Evolutionary conservation across 2,888 invertebrate species (phyloP).

Genomic region (Altica lythri): DNA sequence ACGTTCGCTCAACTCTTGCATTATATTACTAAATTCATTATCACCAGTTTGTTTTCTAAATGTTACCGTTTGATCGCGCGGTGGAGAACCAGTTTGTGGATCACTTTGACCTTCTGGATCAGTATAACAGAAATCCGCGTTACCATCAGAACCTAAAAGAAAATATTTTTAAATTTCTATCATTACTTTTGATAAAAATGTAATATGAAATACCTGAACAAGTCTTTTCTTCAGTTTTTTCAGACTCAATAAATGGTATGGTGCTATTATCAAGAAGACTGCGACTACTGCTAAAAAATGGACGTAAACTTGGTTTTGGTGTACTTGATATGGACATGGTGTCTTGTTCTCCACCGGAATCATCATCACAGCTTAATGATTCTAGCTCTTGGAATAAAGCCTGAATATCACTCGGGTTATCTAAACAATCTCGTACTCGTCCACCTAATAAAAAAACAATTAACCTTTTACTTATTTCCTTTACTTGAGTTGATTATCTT

Average conservation of each 20-base stretch:
- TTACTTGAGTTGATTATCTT: not conserved
- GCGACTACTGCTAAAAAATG: conserved; percentile 91
- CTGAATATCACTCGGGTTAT: conserved; percentile 87
- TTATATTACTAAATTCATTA: conserved; percentile 47
- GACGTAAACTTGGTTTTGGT: conserved; percentile 93
- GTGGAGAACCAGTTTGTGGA: conserved; percentile 63
- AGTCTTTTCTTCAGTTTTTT: conserved; percentile 43
- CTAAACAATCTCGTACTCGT: conserved; percentile 63
- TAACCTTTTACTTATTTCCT: not conserved
- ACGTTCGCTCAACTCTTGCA: conserved; percentile 55
- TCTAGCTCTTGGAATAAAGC: conserved; percentile 95
- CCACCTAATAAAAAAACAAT: conserved; percentile 50
- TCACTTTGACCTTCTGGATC: conserved; percentile 74
- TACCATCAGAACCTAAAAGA: conserved; percentile 60
- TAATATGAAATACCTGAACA: conserved; percentile 30
- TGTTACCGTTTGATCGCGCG: conserved; percentile 58
- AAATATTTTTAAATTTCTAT: too few relatives aligned
- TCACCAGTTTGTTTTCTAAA: conserved; percentile 46
- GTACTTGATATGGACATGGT: conserved; percentile 96
- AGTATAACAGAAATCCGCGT: conserved; percentile 62
- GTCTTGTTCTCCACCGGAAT: conserved; percentile 94
- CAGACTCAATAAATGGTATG: conserved; percentile 47
- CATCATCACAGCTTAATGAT: conserved; percentile 84
- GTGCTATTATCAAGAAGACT: conserved; percentile 63
- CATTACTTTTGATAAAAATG: too few relatives aligned